A percentile compares a stretch with the other conserved stretches of the same genome.
These are phyloP conservation scores for Frankliniella fusca DNA, from an alignment of 2,888 invertebrate species.

Conservation along the genomic window DNA sequence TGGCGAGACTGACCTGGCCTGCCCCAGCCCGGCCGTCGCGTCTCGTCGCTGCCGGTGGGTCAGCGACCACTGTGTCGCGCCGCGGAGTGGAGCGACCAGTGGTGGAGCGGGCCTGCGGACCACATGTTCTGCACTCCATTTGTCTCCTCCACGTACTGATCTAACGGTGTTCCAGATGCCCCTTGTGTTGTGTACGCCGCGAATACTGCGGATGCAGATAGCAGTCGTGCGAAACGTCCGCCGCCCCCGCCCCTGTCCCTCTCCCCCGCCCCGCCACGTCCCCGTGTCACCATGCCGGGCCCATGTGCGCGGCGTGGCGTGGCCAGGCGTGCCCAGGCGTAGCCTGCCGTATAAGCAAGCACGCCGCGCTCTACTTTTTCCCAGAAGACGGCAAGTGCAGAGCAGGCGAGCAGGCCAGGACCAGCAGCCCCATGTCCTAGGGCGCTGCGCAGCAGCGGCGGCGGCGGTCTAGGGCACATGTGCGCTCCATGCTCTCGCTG, in stretches of 20 bases:
- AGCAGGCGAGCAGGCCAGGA: background rate
- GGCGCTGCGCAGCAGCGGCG: no score
- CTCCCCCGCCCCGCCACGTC: no score
- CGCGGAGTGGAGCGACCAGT: background rate
- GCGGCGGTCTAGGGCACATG: no score
- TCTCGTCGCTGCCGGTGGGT: background rate
- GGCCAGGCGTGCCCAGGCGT: background rate
- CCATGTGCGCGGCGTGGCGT: background rate
- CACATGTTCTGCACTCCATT: no score
- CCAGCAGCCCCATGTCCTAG: no score
- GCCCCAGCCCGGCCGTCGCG: background rate
- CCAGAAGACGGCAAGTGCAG: conserved; percentile 10
- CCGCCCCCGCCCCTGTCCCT: no score
- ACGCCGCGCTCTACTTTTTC: background rate
- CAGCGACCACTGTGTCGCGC: background rate
- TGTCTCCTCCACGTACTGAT: no score
- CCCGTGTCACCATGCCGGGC: no score
- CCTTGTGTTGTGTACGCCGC: background rate
- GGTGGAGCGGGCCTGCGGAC: background rate
- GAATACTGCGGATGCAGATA: no score
- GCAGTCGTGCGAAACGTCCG: background rate
- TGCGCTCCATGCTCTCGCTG: no score
- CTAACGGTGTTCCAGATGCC: background rate
- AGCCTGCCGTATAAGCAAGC: background rate
- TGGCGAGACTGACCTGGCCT: background rate